Conservation (phyloP, 92 coral and sea anemone genomes). For the Siderastrea siderea region DNA sequence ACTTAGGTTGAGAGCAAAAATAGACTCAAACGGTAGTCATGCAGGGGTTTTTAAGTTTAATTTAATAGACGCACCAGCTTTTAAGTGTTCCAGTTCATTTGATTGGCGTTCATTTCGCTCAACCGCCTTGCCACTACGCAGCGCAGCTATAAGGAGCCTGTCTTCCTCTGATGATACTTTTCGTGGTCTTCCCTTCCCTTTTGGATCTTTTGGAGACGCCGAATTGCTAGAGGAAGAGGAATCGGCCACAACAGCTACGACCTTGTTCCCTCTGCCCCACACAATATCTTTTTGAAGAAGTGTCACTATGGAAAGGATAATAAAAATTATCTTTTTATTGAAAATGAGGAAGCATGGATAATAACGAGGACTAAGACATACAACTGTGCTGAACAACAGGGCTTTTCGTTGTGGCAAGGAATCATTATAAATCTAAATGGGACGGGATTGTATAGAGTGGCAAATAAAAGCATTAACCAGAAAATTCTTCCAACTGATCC, state of each 20-base stretch:
- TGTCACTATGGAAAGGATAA: slow-evolving; percentile 36
- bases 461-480: slow-evolving; percentile 9
- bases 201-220: slow-evolving; percentile 9
- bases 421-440: no score
- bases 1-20: not conserved
- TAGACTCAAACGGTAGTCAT: not conserved
- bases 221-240: slow-evolving; percentile 16
- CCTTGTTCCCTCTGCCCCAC: slow-evolving; percentile 38
- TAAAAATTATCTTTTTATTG: slow-evolving; percentile 1
- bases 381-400: no score
- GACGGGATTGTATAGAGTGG: no score
- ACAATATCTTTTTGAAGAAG: slow-evolving; percentile 57
- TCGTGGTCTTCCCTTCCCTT: slow-evolving; percentile 48
- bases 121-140: slow-evolving; percentile 33
- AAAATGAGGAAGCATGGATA: no score
- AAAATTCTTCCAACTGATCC: not conserved
- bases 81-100: slow-evolving; percentile 53
- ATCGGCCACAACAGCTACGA: slow-evolving; percentile 26
- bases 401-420: no score
- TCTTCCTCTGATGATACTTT: slow-evolving; percentile 38
- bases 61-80: slow-evolving; percentile 39
- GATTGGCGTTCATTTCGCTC: slow-evolving; percentile 50
- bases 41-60: slow-evolving; percentile 11
- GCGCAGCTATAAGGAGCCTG: slow-evolving; percentile 38
- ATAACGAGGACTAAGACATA: no score